Evolutionary conservation across 2,113 vertebrate genomes (phyloP), one percentile per base, ranked within the genome.

Genomic region (Rhipidura dahli): DNA sequence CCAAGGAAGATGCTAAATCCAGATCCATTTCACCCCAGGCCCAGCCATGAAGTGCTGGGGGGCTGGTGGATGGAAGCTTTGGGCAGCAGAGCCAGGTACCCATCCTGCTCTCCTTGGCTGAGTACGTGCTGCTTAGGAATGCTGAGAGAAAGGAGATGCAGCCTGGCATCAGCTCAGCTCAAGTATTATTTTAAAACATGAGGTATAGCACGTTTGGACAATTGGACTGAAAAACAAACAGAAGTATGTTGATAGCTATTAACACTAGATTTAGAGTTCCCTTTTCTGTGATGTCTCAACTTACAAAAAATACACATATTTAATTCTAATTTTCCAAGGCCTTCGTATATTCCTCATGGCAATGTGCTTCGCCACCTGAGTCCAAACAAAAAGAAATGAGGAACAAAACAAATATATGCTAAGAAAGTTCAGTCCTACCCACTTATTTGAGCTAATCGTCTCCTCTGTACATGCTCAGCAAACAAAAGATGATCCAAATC

Each of bases 181-280:
- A 53, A 73, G 69, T 68, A 63, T 80, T 84, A 87, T 75, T 90
- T 91, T 83, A 96, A 96, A 97, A 78, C 51, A 89, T 15, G 26
- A 81, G 65, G 51, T 87, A 68, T 45, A 96, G 77, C 82, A 71
- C 44, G 33, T 87, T 97, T 91, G 96, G 91, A 84, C 86, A 89
- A 95, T 17, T 83, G 93, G 83, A 92, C 93, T 35, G 95, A 97
- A 98, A 97, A 96, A 49, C 97, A 98, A 98, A 98, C 90, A 98
- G 76, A 88, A 95, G 80, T 96, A 83, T 50, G 71, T 39, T 94
- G 81, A 68, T 87, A 80, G 40, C 19, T 98, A 49, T 98, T 98
- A 97, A 90, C 97, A 93, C 56, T 96, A 56, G 95, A 81, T 64
- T 97, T 97, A 93, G 50, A 78, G 44, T 81, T 94, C 73, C 50